These are phyloP conservation scores for Saguinus midas DNA, from an alignment of 2,113 vertebrate genomes.

Conservation along the genomic window DNA sequence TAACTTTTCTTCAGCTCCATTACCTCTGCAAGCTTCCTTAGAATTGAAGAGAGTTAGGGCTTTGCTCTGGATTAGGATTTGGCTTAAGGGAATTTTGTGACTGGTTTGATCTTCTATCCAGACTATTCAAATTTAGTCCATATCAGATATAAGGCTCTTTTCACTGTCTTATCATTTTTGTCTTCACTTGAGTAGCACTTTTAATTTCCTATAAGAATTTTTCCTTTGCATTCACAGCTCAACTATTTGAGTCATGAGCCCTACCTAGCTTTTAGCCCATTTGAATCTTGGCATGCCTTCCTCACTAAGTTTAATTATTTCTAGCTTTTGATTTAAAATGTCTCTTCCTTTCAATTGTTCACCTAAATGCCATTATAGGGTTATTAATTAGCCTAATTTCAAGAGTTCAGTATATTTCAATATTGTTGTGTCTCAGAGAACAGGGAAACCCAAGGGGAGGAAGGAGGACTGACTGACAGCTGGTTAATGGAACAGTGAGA, in stretches of 20 bases:
- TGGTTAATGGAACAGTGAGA: not conserved
- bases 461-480: not conserved
- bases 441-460: not conserved
- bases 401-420: not conserved
- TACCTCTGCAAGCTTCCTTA: not conserved
- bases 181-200: not conserved
- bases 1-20: not conserved
- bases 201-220: not conserved
- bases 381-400: not conserved
- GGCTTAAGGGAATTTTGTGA: not conserved
- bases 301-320: not conserved
- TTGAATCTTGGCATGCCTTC: not conserved
- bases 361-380: not conserved
- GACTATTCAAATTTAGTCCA: not conserved
- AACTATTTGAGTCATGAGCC: not conserved
- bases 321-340: not conserved
- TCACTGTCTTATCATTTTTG: not conserved
- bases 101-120: not conserved
- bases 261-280: not conserved
- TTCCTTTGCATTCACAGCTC: not conserved
- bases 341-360: not conserved
- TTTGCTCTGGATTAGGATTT: not conserved
- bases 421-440: not conserved
- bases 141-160: not conserved
- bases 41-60: not conserved